These are phyloP conservation scores for Tenthredo amoena DNA, from an alignment of 2,888 invertebrate genomes.

Conservation along the genomic window DNA sequence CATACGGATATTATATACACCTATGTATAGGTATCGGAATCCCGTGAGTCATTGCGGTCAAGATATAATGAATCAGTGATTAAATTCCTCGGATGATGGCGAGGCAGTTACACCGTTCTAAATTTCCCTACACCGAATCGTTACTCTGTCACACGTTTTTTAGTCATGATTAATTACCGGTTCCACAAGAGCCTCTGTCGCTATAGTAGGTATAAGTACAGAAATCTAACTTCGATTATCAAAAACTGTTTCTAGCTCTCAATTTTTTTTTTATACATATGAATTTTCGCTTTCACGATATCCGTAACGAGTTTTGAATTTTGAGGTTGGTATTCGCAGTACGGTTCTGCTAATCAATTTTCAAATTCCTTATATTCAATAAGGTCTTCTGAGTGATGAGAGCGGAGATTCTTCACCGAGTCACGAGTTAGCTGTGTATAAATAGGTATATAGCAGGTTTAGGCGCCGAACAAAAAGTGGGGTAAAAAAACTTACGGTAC, in stretches of 20 bases:
- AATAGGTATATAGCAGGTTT: background rate
- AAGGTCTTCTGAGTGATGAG: background rate
- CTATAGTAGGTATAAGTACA: background rate
- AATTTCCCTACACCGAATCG: constrained; percentile 3
- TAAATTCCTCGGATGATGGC: constrained; percentile 35
- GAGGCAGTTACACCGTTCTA: background rate
- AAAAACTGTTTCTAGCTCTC: background rate
- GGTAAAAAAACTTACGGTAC: constrained; percentile 80
- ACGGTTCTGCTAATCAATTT: background rate
- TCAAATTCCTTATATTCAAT: background rate
- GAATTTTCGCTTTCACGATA: no score
- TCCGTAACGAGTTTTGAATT: background rate
- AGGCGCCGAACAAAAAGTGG: background rate
- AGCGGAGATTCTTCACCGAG: background rate
- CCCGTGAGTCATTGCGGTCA: constrained; percentile 42
- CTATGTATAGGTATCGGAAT: constrained; percentile 28
- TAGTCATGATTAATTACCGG: constrained; percentile 15
- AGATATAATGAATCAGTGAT: constrained; percentile 47
- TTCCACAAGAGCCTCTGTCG: no score
- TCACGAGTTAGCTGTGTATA: background rate
- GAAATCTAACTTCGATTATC: background rate
- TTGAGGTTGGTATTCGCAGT: no score
- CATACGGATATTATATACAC: background rate
- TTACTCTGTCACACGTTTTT: background rate
- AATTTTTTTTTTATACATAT: background rate